Percentiles rank a stretch among this genome's conserved stretches.
Evolutionary conservation across 2,113 vertebrate genomes (phyloP).

Genomic region (Myxocyprinus asiaticus): DNA sequence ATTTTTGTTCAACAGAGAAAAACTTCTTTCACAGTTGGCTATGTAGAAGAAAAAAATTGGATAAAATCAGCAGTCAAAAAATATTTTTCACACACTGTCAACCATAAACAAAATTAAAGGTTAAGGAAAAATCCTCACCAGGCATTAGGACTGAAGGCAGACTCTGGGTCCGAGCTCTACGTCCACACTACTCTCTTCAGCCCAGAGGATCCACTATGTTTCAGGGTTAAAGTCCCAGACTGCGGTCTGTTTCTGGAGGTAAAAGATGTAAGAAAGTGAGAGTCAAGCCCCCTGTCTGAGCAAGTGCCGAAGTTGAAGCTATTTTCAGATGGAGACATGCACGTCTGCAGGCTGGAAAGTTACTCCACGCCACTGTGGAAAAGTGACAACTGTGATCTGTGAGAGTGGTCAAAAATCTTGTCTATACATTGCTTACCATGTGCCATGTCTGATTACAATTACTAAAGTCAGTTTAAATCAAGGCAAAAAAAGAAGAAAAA

Average conservation of each 20-base stretch:
- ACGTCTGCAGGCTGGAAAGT: constrained; percentile 66
- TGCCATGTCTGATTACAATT: too few relatives aligned
- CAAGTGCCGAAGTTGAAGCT: constrained; percentile 70
- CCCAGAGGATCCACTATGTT: constrained; percentile 52
- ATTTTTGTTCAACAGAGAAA: too few relatives aligned
- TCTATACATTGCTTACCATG: constrained; percentile 5
- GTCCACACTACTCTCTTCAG: constrained; percentile 59
- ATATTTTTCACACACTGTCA: background rate
- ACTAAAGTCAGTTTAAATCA: too few relatives aligned
- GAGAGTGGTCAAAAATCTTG: constrained; percentile 47
- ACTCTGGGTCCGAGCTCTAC: constrained; percentile 50
- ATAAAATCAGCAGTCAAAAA: background rate
- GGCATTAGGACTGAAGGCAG: constrained; percentile 49
- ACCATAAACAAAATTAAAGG: constrained; percentile 34
- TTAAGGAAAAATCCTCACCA: constrained; percentile 65
- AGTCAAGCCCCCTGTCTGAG: constrained; percentile 60
- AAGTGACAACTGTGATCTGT: constrained; percentile 57
- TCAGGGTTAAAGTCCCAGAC: constrained; percentile 66
- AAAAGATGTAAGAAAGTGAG: constrained; percentile 66
- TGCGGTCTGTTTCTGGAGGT: constrained; percentile 62
- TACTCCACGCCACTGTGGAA: constrained; percentile 57
- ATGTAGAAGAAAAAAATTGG: too few relatives aligned
- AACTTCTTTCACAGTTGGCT: too few relatives aligned
- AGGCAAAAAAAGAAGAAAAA: too few relatives aligned
- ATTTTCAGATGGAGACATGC: constrained; percentile 79